Evolutionary conservation across 2,888 invertebrate species (phyloP), one percentile per base, ranked within the genome.

Genomic region (Drosophila macrospina): DNA sequence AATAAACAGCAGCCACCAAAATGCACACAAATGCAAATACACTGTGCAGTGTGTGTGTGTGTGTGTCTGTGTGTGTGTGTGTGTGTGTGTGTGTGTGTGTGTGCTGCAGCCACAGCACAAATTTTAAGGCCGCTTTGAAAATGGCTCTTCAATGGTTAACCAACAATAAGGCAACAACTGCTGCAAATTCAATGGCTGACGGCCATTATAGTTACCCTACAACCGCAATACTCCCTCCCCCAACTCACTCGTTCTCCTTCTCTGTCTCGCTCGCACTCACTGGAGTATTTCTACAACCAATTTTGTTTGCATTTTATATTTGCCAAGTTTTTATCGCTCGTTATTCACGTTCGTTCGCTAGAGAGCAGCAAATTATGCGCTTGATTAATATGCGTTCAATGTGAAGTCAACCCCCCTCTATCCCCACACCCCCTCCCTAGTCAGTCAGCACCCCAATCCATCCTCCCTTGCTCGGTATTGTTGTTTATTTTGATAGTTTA

Each of bases 281-380:
- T 69, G 57, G 42, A 57, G 50, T 42, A 71, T n/a, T 36, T 26
- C 51, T 59, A 55, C 72, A 73, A 62, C 70, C 61, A 80, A 69
- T 78, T 80, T 84, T 86, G 82, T 86, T 82, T 86, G 85, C 85
- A 72, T 85, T 81, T 85, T 82, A 78, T 83, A 81, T 83, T 83
- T 83, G 79, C 81, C 87, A 83, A 84, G 79, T 81, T 85, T 87
- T 84, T 87, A 87, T 87, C 82, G 85, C 77, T 84, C 72, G 83
- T 77, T 84, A 73, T 84, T 79, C 79, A 66, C 82, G 79, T 77
- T 54, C 67, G 74, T 48, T 44, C 39, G 55, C 51, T 66, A 60
- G 54, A 36, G 50, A 45, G 59, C 68, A 74, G 61, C 64, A 85
- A 84, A 84, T 84, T 87, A 84, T 81, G 85, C 83, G 82, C 84